phyloP scores from a whole-genome alignment of 2,888 invertebrate genomes.

The Tetragonisca angustula region DNA sequence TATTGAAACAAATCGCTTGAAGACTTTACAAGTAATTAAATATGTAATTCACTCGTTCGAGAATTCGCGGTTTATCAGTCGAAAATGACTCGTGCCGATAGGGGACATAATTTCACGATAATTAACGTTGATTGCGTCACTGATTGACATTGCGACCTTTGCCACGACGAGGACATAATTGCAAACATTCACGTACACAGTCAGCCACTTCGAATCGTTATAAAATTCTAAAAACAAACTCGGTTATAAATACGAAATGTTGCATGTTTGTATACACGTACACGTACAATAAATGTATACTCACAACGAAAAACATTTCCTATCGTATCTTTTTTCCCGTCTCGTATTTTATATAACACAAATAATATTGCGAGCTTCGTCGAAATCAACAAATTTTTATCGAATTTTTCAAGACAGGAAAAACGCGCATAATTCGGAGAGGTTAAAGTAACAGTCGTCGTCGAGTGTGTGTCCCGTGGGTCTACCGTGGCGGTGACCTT shows the following conservation, averaged over 20 bases:
- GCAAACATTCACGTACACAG: neutral
- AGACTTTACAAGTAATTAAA: neutral
- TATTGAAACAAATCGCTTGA: neutral
- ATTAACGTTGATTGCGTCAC: slow-evolving; percentile 28
- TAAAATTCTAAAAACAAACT: slow-evolving; percentile 3
- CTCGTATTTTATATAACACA: neutral
- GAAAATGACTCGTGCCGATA: neutral
- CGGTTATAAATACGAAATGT: neutral
- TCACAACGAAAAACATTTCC: neutral
- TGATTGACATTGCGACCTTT: slow-evolving; percentile 34
- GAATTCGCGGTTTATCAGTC: neutral
- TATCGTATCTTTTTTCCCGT: neutral
- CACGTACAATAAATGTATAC: too few species aligned
- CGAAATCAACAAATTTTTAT: slow-evolving; percentile 14
- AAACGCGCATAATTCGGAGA: neutral
- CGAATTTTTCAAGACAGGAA: neutral
- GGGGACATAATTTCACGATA: slow-evolving; percentile 1
- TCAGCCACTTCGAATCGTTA: slow-evolving; percentile 7
- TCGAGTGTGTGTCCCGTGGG: neutral
- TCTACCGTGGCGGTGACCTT: slow-evolving; percentile 5
- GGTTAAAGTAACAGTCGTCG: neutral
- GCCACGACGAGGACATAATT: slow-evolving; percentile 1
- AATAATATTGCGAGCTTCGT: neutral
- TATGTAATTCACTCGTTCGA: neutral
- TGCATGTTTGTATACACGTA: neutral